phyloP scores from a whole-genome alignment of 2,113 vertebrate species.

The Catharus minimus region DNA sequence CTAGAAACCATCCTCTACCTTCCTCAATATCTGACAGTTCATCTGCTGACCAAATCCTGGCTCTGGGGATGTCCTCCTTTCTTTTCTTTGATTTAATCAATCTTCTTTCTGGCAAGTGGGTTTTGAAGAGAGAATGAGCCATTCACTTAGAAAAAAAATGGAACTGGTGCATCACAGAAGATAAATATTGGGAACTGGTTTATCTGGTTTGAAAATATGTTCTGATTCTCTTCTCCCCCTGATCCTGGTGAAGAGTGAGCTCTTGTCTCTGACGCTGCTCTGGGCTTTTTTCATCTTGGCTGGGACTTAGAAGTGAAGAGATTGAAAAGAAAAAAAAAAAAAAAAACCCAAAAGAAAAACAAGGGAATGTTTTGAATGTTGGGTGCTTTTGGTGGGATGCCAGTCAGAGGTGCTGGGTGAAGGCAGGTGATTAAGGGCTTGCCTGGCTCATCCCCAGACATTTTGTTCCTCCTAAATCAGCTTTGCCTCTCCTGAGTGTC shows the following conservation, averaged over 20 bases:
- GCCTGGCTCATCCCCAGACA: neutral
- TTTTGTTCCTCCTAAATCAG: conserved; percentile 5
- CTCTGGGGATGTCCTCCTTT: neutral
- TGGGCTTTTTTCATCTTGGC: neutral
- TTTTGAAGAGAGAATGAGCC: neutral
- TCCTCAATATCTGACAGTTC: neutral
- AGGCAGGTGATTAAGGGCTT: neutral
- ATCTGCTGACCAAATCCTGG: neutral
- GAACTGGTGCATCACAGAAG: conserved; percentile 9
- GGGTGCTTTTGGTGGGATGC: conserved; percentile 5
- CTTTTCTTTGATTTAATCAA: neutral
- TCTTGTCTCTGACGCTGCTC: neutral
- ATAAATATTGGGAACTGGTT: conserved; percentile 51
- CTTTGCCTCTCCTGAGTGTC: neutral
- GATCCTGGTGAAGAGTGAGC: neutral
- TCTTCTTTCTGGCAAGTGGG: neutral
- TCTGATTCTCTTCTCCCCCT: neutral
- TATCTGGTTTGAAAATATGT: conserved; percentile 22
- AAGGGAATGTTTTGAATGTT: neutral
- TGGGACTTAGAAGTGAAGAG: neutral
- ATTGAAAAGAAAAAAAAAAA: neutral
- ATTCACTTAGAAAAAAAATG: neutral
- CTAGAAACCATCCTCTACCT: neutral
- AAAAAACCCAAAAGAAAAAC: neutral
- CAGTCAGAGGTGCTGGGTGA: conserved; percentile 8